Base-by-base conservation (phyloP, 2,113 vertebrate species). In the Toxostoma redivivum region DNA sequence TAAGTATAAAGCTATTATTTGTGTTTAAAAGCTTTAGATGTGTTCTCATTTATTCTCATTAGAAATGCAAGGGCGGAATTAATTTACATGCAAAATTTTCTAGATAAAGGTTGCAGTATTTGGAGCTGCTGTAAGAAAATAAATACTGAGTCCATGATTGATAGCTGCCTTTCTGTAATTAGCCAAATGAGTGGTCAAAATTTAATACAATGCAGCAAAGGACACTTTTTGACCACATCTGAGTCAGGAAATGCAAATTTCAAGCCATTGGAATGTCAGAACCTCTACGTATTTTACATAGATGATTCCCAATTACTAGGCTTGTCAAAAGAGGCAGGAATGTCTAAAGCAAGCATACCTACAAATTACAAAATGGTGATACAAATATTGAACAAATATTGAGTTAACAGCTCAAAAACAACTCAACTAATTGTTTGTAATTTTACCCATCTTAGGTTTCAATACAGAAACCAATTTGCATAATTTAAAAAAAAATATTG, bases 401-500 rank as follows among this genome's bases (percentile, higher is more conserved):
- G 28, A 78, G 12, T 23, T 60, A 69, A 40, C 9, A 35, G 5
- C 53, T 61, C 48, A 61, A 88, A 61, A 92, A 9, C 11, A 72
- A 15, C 27, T 67, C 22, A 71, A 21, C 8, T 31, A 60, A 51
- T 76, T 60, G 1, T 9, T 90, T 80, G 16, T 14, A 30, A 37
- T 53, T 19, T 65, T 50, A 53, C 40, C 7, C 1, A 51, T 45
- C 11, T 60, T 74, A 33, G 9, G 3, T 37, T 90, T 86, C 42
- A 60, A 16, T 66, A 33, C 12, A 57, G 40, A n/a, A 16, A 57
- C 2, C 10, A 27, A 35, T 35, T 20, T 70, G 17, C 9, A 23
- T 31, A 33, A 8, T 70, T 76, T 15, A 4, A 67, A 56, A 12
- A 57, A 64, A 16, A 3, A 2, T 1, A 0, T 12, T 67, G 1